A percentile compares a stretch with the other conserved stretches of the same genome.
These are phyloP conservation scores for Chromoteleia sp. DNA, from an alignment of 2,888 invertebrate species.

Conservation along the genomic window DNA sequence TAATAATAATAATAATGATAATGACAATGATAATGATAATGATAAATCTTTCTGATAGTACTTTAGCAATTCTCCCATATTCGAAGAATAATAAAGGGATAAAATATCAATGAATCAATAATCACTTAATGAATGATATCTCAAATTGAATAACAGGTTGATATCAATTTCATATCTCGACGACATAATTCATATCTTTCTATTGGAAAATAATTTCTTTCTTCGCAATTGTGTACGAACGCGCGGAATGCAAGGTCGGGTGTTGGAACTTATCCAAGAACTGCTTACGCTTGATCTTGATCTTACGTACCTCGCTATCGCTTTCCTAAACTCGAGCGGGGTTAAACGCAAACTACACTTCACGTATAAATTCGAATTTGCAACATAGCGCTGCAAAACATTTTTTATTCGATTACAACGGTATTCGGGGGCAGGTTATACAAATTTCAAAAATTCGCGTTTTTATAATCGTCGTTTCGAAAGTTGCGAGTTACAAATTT, in stretches of 20 bases:
- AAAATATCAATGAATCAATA: slow-evolving; percentile 8
- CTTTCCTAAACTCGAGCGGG: slow-evolving; percentile 12
- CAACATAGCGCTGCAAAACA: not conserved
- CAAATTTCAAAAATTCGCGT: slow-evolving; percentile 14
- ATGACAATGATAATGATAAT: too few species aligned
- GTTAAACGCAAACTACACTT: slow-evolving; percentile 21
- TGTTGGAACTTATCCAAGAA: slow-evolving; percentile 54
- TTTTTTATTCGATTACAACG: slow-evolving; percentile 2
- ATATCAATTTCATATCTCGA: slow-evolving; percentile 39
- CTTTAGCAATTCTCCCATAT: too few species aligned
- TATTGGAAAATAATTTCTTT: slow-evolving; percentile 59
- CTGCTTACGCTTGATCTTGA: slow-evolving; percentile 57
- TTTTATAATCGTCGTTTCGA: slow-evolving; percentile 1
- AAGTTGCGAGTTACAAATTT: too few species aligned
- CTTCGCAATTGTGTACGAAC: slow-evolving; percentile 25
- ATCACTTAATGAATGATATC: slow-evolving; percentile 17
- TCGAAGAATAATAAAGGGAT: not conserved
- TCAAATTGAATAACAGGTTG: slow-evolving; percentile 39
- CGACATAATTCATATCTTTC: slow-evolving; percentile 44
- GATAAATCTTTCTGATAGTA: too few species aligned
- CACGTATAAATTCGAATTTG: slow-evolving; percentile 17
- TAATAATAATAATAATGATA: too few species aligned
- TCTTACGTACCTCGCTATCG: slow-evolving; percentile 25
- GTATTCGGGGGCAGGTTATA: too few species aligned
- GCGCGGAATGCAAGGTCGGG: slow-evolving; percentile 51